These are phyloP conservation scores for Hymenopus coronatus DNA, from an alignment of 2,888 invertebrate species.

Conservation along the genomic window DNA sequence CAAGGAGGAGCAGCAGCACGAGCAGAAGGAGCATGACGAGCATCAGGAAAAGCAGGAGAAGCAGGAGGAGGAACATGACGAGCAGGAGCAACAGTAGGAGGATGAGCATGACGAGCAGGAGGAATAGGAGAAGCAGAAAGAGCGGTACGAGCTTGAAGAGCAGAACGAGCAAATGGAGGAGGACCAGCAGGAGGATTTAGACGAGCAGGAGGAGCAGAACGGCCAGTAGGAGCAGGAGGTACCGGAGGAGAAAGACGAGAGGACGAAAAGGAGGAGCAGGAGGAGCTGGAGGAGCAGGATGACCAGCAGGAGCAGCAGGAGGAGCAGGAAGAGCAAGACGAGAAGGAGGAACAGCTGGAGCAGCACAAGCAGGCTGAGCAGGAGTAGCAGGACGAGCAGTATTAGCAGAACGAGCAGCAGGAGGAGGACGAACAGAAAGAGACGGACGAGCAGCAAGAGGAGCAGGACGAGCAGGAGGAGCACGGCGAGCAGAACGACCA, in stretches of 20 bases:
- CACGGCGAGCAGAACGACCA: conserved; percentile 6
- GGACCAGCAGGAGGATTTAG: neutral
- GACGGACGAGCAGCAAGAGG: neutral
- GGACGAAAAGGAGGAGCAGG: neutral
- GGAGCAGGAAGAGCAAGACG: neutral
- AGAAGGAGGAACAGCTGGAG: conserved; percentile 18
- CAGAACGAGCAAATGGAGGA: neutral
- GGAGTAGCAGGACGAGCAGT: conserved; percentile 33
- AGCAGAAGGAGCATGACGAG: too few species aligned
- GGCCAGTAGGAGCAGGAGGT: neutral
- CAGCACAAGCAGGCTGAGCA: conserved; percentile 27
- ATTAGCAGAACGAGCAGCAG: too few species aligned
- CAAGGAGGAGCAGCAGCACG: neutral
- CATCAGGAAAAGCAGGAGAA: neutral
- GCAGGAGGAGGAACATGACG: neutral
- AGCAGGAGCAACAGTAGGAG: neutral
- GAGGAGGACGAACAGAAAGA: neutral
- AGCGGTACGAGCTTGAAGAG: neutral
- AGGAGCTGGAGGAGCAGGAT: too few species aligned
- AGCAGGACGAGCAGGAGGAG: neutral
- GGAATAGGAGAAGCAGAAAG: neutral
- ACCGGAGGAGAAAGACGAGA: too few species aligned
- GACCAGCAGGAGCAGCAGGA: too few species aligned
- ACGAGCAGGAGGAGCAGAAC: neutral
- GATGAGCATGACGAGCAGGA: neutral